Percentiles rank a stretch among this genome's conserved stretches.
Conservation (phyloP, 2,797 vertebrate genomes). For the Graptemys geographica region DNA sequence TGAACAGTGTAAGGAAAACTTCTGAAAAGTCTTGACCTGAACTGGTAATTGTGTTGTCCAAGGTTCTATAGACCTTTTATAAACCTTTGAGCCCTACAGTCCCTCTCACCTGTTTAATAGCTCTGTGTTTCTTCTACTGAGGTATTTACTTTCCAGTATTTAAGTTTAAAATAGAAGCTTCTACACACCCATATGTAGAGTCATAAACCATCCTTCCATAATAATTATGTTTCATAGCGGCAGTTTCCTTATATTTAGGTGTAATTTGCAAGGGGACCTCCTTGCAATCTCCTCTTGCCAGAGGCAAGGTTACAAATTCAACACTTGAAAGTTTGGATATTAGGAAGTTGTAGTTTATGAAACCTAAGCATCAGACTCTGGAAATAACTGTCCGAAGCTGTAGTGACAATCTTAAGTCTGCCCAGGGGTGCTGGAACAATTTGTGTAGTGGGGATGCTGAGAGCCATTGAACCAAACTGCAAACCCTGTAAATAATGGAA, state of each 20-base stretch:
- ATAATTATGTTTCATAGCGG: not conserved
- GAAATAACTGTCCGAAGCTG: not conserved
- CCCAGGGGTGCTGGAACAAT: not conserved
- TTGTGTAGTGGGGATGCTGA: too few relatives aligned
- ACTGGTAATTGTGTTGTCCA: not conserved
- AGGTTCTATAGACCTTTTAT: not conserved
- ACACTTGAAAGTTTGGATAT: not conserved
- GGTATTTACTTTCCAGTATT: not conserved
- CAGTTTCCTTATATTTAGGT: not conserved
- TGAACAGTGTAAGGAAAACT: too few relatives aligned
- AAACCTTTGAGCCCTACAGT: not conserved
- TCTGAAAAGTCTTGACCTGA: not conserved
- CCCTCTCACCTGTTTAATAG: not conserved
- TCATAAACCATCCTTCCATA: not conserved
- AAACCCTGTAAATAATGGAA: too few relatives aligned
- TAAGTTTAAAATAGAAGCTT: not conserved
- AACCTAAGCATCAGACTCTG: not conserved
- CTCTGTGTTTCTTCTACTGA: not conserved
- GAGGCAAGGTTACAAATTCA: not conserved
- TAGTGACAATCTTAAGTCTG: not conserved
- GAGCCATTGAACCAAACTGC: too few relatives aligned
- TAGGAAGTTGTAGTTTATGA: not conserved
- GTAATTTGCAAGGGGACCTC: not conserved
- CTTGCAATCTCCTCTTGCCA: not conserved
- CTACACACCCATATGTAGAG: not conserved